Conservation (phyloP, 2,797 vertebrate genomes). For the Cheirogaleus major region DNA sequence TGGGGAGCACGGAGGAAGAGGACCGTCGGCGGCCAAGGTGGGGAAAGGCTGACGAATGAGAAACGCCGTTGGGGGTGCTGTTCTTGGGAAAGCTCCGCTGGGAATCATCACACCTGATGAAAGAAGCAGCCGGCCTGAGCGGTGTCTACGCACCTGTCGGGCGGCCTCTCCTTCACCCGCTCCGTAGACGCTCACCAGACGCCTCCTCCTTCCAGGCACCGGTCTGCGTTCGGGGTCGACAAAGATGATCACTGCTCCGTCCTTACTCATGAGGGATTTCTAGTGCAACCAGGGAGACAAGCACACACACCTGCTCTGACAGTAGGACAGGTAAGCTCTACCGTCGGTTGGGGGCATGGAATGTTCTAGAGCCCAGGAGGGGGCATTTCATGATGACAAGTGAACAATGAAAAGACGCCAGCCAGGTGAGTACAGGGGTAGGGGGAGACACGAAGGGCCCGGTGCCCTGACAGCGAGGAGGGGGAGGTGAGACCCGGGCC, state of each 20-base stretch:
- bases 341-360: rapidly evolving
- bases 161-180: rapidly evolving
- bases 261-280: not conserved
- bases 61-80: rapidly evolving
- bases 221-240: not conserved
- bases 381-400: rapidly evolving
- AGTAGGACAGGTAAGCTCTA: rapidly evolving
- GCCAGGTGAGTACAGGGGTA: rapidly evolving
- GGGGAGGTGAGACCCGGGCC: no score
- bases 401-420: no score
- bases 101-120: not conserved
- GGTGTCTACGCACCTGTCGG: rapidly evolving
- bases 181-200: rapidly evolving
- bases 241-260: rapidly evolving
- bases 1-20: not conserved
- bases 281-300: not conserved
- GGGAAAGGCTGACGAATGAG: no score
- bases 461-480: not conserved
- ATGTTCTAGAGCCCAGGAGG: not conserved
- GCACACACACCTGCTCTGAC: not conserved
- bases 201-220: rapidly evolving
- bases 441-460: no score
- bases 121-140: not conserved
- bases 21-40: no score
- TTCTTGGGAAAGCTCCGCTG: not conserved